phyloP scores from a whole-genome alignment of 2,113 vertebrate species.

The Rhynchopsitta pachyrhyncha region DNA sequence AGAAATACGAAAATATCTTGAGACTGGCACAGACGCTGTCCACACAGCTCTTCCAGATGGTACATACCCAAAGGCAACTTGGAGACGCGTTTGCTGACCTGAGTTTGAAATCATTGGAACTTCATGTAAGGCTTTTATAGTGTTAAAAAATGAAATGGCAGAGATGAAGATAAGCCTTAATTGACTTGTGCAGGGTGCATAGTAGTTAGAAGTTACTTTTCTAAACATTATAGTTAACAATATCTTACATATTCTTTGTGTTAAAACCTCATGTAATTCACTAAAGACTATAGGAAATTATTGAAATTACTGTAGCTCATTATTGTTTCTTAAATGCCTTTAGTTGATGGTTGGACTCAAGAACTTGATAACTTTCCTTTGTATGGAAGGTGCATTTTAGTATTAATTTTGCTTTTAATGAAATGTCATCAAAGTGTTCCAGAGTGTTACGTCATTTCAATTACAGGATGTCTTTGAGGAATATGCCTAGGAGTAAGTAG shows the following conservation, averaged over 20 bases:
- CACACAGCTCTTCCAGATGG: conserved; percentile 90
- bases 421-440: not conserved
- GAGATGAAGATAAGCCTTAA: conserved; percentile 22
- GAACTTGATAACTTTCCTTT: not conserved
- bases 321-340: not conserved
- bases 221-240: not conserved
- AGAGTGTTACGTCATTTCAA: not conserved
- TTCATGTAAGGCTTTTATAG: conserved; percentile 85
- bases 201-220: not conserved
- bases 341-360: not conserved
- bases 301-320: not conserved
- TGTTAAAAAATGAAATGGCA: conserved; percentile 16
- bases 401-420: not conserved
- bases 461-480: conserved; percentile 29
- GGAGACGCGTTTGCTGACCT: conserved; percentile 96
- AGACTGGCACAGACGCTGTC: conserved; percentile 90
- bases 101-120: conserved; percentile 95
- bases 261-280: not conserved
- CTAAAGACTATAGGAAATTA: not conserved
- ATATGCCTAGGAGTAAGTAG: conserved; percentile 4
- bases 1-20: conserved; percentile 92
- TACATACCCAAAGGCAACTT: conserved; percentile 93
- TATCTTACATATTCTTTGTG: not conserved
- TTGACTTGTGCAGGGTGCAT: not conserved
- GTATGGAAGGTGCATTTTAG: not conserved